A percentile compares a stretch with the other conserved stretches of the same genome.
Evolutionary conservation across 2,113 vertebrate genomes (phyloP).

Genomic region (Lutjanus erythropterus): DNA sequence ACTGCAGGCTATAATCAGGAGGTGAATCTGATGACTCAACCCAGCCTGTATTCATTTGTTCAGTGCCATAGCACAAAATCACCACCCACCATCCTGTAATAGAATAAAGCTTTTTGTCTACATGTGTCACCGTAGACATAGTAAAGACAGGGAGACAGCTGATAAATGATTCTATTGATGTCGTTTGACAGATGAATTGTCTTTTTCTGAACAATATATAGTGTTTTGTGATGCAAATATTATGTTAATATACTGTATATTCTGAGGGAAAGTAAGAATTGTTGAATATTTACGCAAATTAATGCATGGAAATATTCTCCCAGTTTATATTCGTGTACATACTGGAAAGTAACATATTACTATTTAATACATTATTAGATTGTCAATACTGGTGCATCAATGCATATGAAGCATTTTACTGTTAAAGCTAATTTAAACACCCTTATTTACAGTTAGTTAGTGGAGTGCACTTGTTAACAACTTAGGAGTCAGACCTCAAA

Average conservation of each 20-base stretch:
- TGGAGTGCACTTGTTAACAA: background rate
- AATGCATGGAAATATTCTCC: slow-evolving; percentile 29
- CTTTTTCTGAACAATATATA: slow-evolving; percentile 31
- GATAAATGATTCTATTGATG: slow-evolving; percentile 59
- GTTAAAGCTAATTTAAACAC: slow-evolving; percentile 5
- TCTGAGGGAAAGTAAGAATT: slow-evolving; percentile 15
- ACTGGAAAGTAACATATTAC: background rate
- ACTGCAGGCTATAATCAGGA: slow-evolving; percentile 74
- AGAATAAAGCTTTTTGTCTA: slow-evolving; percentile 70
- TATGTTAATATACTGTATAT: slow-evolving; percentile 35
- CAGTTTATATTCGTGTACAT: background rate
- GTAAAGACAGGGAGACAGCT: slow-evolving; percentile 63
- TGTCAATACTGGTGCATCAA: background rate
- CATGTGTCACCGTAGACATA: slow-evolving; percentile 67
- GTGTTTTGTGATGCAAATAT: slow-evolving; percentile 50
- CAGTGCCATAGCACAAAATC: slow-evolving; percentile 58
- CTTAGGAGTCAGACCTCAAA: background rate
- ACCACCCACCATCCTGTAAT: slow-evolving; percentile 67
- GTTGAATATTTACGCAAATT: background rate
- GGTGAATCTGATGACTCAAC: slow-evolving; percentile 76
- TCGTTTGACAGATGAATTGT: slow-evolving; percentile 62
- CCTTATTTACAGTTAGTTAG: background rate
- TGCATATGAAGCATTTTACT: slow-evolving; percentile 5
- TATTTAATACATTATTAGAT: background rate
- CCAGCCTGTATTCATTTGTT: slow-evolving; percentile 69